Conservation (phyloP, 1,140 invertebrate genomes). For the Zaprionus ghesquierei region DNA sequence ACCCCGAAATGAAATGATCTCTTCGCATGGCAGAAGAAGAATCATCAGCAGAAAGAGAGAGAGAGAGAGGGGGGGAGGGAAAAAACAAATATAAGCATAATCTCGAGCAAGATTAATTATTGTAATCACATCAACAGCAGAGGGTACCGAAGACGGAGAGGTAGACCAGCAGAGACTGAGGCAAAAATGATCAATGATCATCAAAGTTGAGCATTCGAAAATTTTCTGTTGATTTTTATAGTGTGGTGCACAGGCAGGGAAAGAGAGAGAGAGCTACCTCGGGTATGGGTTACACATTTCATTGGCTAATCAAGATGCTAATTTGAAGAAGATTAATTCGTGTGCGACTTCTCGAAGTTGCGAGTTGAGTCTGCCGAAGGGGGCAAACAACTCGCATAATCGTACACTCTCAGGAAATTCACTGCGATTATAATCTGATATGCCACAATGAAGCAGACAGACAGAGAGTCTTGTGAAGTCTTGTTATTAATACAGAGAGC, state of each 20-base stretch:
- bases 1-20: constrained; percentile 20
- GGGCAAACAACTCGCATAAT: background rate
- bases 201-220: constrained; percentile 32
- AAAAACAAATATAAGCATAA: constrained; percentile 60
- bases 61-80: background rate
- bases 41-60: background rate
- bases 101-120: constrained; percentile 81
- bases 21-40: constrained; percentile 35
- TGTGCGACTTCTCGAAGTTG: constrained; percentile 53
- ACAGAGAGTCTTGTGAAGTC: constrained; percentile 33
- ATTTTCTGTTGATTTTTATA: constrained; percentile 74
- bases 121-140: constrained; percentile 82
- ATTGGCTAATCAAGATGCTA: constrained; percentile 82
- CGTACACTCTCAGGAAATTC: background rate
- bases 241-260: constrained; percentile 32
- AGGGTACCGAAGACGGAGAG: constrained; percentile 20
- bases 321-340: constrained; percentile 82
- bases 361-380: constrained; percentile 19
- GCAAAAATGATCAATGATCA: constrained; percentile 77
- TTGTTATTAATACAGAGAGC: constrained; percentile 66
- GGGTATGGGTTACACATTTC: constrained; percentile 76
- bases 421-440: constrained; percentile 59
- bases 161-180: constrained; percentile 14
- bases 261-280: background rate
- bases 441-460: constrained; percentile 18